These are phyloP conservation scores for Diplodus puntazzo DNA, from an alignment of 2,797 vertebrate genomes.

Conservation along the genomic window DNA sequence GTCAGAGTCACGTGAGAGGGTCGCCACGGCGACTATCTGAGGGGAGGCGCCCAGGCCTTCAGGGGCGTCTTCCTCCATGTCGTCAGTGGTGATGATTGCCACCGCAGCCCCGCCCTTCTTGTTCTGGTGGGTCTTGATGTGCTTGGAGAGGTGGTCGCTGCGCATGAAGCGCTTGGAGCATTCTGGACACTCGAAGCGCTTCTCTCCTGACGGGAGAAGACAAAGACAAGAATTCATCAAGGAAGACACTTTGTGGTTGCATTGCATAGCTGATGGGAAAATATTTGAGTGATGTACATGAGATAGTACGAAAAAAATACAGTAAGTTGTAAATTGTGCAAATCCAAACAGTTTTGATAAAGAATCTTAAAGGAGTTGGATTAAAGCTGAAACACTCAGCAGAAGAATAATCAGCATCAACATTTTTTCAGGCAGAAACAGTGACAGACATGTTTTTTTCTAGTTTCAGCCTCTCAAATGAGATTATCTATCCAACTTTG, in stretches of 20 bases:
- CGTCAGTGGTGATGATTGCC: slow-evolving; percentile 97
- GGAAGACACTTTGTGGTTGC: neutral
- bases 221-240: neutral
- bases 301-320: neutral
- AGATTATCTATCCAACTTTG: no score
- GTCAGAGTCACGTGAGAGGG: slow-evolving; percentile 94
- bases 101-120: slow-evolving; percentile 96
- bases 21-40: slow-evolving; percentile 95
- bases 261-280: neutral
- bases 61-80: slow-evolving; percentile 95
- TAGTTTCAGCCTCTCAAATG: no score
- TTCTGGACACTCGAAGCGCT: slow-evolving; percentile 98
- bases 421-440: no score
- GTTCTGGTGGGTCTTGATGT: slow-evolving; percentile 99
- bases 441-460: no score
- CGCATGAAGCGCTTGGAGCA: slow-evolving; percentile 99
- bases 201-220: slow-evolving; percentile 88
- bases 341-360: neutral
- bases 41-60: slow-evolving; percentile 94
- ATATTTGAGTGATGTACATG: neutral
- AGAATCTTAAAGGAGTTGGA: neutral
- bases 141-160: slow-evolving; percentile 99
- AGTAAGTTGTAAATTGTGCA: neutral
- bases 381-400: neutral
- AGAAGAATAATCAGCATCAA: neutral